Conservation (phyloP, 2,797 vertebrate genomes). For the Enteromius radiatus region DNA sequence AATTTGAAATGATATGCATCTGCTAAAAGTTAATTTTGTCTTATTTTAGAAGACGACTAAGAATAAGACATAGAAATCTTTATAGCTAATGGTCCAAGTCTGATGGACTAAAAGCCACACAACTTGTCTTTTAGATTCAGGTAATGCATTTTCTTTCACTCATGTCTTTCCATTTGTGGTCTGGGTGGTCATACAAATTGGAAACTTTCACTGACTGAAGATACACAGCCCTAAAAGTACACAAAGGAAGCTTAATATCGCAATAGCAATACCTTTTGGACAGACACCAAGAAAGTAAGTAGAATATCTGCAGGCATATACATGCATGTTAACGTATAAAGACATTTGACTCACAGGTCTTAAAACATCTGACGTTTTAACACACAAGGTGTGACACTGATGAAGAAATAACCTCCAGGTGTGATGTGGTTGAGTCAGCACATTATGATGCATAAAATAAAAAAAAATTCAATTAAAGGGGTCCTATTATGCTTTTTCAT, state of each 20-base stretch:
- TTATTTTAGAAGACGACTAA: neutral
- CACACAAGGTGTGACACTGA: neutral
- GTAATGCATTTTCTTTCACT: neutral
- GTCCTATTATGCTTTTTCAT: too few relatives aligned
- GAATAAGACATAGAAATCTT: neutral
- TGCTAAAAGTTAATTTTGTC: neutral
- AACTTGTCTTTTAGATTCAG: neutral
- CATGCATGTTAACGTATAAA: neutral
- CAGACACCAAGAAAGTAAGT: neutral
- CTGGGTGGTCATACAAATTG: neutral
- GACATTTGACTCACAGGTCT: neutral
- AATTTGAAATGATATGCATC: neutral
- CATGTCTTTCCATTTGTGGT: neutral
- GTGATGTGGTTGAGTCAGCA: neutral
- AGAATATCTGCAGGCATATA: neutral
- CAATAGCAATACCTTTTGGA: constrained; percentile 9
- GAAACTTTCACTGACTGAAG: neutral
- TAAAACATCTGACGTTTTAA: neutral
- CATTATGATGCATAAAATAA: neutral
- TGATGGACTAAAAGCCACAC: neutral
- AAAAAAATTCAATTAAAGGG: too few relatives aligned
- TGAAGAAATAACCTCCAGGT: neutral
- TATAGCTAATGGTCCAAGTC: neutral
- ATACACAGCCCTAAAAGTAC: constrained; percentile 38
- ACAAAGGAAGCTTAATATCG: constrained; percentile 9